A percentile compares a stretch with the other conserved stretches of the same genome.
Conservation (phyloP, 2,113 vertebrate species). For the Piprites chloris region DNA sequence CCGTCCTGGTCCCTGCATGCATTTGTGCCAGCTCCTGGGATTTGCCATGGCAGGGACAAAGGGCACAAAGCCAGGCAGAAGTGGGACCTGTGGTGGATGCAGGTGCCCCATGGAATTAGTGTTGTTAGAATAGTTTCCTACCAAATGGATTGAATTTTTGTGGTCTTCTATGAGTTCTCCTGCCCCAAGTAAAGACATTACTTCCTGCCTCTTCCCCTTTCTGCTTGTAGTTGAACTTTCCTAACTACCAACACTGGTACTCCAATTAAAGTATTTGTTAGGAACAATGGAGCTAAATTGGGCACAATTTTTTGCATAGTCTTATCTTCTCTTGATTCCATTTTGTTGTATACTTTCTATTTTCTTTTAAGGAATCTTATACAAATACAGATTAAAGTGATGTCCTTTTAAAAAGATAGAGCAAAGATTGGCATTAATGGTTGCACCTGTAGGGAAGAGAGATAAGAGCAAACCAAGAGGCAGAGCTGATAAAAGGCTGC, state of each 20-base stretch:
- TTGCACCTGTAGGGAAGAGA: constrained; percentile 22
- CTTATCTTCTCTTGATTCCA: neutral
- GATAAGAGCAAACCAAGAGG: neutral
- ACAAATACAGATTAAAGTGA: neutral
- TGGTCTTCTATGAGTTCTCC: neutral
- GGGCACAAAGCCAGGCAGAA: neutral
- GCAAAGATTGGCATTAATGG: neutral
- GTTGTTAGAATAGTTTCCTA: neutral
- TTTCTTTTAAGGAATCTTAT: neutral
- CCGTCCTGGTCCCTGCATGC: fast-evolving
- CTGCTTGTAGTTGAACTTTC: neutral
- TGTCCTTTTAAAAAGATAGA: neutral
- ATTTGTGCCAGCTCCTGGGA: neutral
- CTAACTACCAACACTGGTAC: neutral
- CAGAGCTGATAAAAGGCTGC: neutral
- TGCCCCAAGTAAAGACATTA: neutral
- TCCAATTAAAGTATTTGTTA: neutral
- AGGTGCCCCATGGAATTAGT: neutral
- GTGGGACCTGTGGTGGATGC: neutral
- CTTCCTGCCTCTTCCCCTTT: neutral
- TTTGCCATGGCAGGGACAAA: neutral
- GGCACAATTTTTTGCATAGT: neutral
- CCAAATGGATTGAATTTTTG: neutral
- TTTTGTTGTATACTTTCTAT: neutral
- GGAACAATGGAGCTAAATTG: neutral